Evolutionary conservation across 2,113 vertebrate species (phyloP), one percentile per base, ranked within the genome.

Genomic region (Scolopax mira): DNA sequence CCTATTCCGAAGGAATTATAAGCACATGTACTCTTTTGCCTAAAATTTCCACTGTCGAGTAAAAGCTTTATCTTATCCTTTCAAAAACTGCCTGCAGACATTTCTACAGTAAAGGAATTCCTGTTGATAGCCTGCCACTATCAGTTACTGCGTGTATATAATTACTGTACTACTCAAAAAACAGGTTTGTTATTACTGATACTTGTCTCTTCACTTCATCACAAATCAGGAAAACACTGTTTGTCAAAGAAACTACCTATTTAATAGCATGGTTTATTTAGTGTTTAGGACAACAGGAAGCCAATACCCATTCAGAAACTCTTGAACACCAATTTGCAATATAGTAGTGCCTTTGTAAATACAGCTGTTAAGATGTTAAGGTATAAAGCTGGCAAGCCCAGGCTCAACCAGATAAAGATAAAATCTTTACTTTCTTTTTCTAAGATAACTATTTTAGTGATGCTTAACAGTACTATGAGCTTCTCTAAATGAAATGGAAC

Each of bases 101-200:
- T 2, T 57, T 4, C 37, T 21, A 27, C 7, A 54, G 13, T 5
- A 58, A 13, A 1, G 23, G 14, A 85, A 94, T 51, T 74, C 37
- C 51, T 28, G 17, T 21, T 78, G 13, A 51, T 25, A 65, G 31
- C 10, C 31, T 70, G 35, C 7, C 23, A 44, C 35, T 74, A 49
- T 12, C 25, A 74, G 37, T 33, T 62, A 73, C 0, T 37, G 21
- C 5, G 39, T 3, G 14, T 4, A 48, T 0, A 87, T 28, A 79
- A 58, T 22, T 18, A 57, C 21, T 4, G n/a, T 15, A 51, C 11
- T 18, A 6, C n/a, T 44, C 18, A 67, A 67, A 66, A 44, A 35
- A 0, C 17, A 46, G 3, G 4, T 55, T 78, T 89, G 10, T 60
- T 81, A 60, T 24, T 9, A 31, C 14, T 41, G 18, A 30, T 46